phyloP scores from a whole-genome alignment of 2,797 vertebrate species.

The Pyrocephalus nanus region DNA sequence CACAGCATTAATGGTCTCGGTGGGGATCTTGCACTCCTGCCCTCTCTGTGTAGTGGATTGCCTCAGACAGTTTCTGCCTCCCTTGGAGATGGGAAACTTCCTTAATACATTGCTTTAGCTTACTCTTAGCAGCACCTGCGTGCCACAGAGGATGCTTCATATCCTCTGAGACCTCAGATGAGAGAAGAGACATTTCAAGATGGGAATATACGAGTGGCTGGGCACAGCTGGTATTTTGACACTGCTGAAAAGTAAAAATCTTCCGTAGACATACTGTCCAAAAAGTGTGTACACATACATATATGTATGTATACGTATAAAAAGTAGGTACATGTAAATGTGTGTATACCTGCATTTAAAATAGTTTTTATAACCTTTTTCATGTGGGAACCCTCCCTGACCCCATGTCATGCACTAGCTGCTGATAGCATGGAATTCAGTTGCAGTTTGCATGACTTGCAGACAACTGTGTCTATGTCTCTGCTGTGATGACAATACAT shows the following conservation, averaged over 20 bases:
- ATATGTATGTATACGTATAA: too few species aligned
- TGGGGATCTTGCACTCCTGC: not conserved
- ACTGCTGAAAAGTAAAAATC: not conserved
- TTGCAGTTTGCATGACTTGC: not conserved
- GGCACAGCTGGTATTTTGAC: not conserved
- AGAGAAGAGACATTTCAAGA: not conserved
- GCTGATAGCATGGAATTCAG: not conserved
- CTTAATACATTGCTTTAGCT: not conserved
- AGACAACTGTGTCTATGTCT: not conserved
- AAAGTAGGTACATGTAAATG: not conserved
- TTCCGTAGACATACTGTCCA: not conserved
- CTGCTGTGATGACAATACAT: not conserved
- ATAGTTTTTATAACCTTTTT: not conserved
- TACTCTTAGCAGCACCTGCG: not conserved
- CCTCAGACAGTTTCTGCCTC: not conserved
- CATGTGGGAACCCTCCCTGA: not conserved
- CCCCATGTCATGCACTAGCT: not conserved
- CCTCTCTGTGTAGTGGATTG: not conserved
- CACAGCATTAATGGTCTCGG: not conserved
- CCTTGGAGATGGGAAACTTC: not conserved
- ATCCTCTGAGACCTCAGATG: not conserved
- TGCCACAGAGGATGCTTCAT: not conserved
- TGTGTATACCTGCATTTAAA: not conserved
- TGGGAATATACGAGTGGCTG: not conserved
- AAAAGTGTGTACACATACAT: not conserved